phyloP scores from a whole-genome alignment of 2,113 vertebrate species.

The Scomber scombrus region DNA sequence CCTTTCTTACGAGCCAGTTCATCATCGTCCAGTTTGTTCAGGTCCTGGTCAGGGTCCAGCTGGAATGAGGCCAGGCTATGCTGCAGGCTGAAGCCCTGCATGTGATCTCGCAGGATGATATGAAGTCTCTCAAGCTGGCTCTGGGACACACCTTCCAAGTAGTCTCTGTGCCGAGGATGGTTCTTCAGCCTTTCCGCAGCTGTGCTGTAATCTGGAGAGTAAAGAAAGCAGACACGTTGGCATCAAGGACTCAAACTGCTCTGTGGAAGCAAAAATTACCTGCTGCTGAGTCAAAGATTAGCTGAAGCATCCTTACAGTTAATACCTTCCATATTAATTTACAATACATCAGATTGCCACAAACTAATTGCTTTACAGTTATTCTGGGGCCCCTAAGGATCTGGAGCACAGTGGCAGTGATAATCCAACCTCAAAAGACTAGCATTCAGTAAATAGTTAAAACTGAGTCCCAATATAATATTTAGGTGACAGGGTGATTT shows the following conservation, averaged over 20 bases:
- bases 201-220: constrained; percentile 85
- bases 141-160: constrained; percentile 88
- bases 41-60: constrained; percentile 90
- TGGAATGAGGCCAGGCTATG: constrained; percentile 80
- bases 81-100: constrained; percentile 87
- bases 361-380: background rate
- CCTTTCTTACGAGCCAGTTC: constrained; percentile 90
- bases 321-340: no score
- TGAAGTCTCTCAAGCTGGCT: constrained; percentile 90
- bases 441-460: no score
- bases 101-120: constrained; percentile 86
- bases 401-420: no score
- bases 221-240: background rate
- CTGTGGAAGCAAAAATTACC: background rate
- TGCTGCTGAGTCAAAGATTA: no score
- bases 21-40: constrained; percentile 94
- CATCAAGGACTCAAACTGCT: background rate
- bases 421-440: no score
- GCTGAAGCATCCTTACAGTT: no score
- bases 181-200: constrained; percentile 94
- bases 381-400: no score
- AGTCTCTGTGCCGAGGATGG: constrained; percentile 88
- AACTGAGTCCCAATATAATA: no score
- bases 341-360: no score
- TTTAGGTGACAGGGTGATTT: no score